A percentile compares a stretch with the other conserved stretches of the same genome.
phyloP scores from a whole-genome alignment of 2,113 vertebrate species.

The Empidonax alnorum region DNA sequence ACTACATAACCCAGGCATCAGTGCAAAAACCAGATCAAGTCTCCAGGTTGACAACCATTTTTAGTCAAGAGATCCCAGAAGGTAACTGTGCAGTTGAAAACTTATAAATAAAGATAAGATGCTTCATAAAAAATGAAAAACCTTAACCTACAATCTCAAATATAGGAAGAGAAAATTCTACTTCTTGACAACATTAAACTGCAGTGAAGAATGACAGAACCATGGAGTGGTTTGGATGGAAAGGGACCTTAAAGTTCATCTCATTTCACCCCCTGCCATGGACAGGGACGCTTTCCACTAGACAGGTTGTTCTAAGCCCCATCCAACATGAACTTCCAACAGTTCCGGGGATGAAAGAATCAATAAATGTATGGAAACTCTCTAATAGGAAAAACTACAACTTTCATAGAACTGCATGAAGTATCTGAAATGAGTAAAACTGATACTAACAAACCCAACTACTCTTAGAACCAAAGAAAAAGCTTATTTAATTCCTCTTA shows the following conservation, averaged over 20 bases:
- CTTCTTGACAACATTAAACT: neutral
- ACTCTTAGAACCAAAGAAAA: neutral
- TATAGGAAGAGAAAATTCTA: neutral
- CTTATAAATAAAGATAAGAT: neutral
- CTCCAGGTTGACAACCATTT: neutral
- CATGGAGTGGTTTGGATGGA: neutral
- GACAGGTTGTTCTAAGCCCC: neutral
- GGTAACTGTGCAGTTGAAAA: neutral
- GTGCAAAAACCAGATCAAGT: neutral
- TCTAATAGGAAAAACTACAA: neutral
- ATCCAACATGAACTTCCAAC: neutral
- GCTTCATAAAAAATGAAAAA: neutral
- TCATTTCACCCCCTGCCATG: neutral
- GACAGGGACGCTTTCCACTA: neutral
- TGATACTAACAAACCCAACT: neutral
- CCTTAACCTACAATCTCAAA: neutral
- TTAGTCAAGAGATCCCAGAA: neutral
- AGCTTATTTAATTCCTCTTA: neutral
- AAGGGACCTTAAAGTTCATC: neutral
- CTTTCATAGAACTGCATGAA: neutral
- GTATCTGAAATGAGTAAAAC: neutral
- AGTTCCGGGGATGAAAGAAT: neutral
- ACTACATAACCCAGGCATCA: neutral
- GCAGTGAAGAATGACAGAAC: neutral
- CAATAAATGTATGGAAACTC: neutral